Base-by-base conservation (phyloP, 2,113 vertebrate genomes). In the Electrona antarctica region DNA sequence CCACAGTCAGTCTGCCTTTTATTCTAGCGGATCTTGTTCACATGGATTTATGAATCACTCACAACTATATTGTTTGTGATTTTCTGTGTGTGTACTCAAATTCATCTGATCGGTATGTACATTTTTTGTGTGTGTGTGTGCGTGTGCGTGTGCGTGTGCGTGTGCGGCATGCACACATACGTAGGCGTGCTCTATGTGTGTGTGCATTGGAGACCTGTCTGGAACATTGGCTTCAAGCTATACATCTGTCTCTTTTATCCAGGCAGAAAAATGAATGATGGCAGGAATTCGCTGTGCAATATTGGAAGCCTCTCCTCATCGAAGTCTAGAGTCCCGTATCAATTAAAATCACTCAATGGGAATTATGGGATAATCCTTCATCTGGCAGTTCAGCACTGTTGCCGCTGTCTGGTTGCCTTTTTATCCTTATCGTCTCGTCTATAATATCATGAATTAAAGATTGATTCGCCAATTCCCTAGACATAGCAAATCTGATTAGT, bases 301-400 rank as follows among this genome's bases (percentile, higher is more conserved):
- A 69, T 11, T 33, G 58, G 29, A 84, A 8, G 1, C 1, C 8
- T 57, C 21, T 81, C 63, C 21, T 67, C 33, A 55, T 48, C 49
- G 60, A 78, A 57, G 12, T 47, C 60, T 63, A 51, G n/a, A 71
- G 47, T 79, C 66, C 52, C 56, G 29, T 74, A 73, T 70, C 65
- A 68, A 65, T 85, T 78, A 50, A 81, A 78, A 79, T 77, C 55
- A 60, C 56, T 45, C 57, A 77, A 54, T 45, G 57, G n/a, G n/a
- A n/a, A n/a, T n/a, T n/a, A n/a, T n/a, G n/a, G 64, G 68, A 81
- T 82, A 47, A 77, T 80, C 29, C 46, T 78, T 78, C 50, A 63
- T 69, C 49, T 73, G 29, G 45, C 45, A 47, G 7, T 47, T 76
- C 60, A 45, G 1, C 52, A 54, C 8, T 69, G 65, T 52, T 7